These are phyloP conservation scores for Squalus acanthias DNA, from an alignment of 2,797 vertebrate genomes.

Conservation along the genomic window DNA sequence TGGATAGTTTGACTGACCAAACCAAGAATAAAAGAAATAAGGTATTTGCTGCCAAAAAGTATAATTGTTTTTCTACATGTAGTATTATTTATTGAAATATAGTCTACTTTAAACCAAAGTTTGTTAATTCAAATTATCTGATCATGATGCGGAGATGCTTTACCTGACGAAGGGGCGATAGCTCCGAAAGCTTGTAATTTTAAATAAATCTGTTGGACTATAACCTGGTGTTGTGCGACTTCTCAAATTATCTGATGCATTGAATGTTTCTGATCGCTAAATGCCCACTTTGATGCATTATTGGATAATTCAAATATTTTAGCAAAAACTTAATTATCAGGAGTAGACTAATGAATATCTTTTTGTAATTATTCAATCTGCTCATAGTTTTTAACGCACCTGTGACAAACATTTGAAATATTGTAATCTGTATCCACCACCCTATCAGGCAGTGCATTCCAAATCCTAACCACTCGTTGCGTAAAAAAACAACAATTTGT, in stretches of 20 bases:
- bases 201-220: too few relatives aligned
- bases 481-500: too few relatives aligned
- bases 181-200: too few relatives aligned
- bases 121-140: background rate
- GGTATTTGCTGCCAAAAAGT: constrained; percentile 45
- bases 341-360: background rate
- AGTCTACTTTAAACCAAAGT: background rate
- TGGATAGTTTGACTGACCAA: constrained; percentile 57
- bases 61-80: background rate
- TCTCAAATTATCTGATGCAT: background rate
- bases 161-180: too few relatives aligned
- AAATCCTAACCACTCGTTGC: too few relatives aligned
- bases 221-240: too few relatives aligned
- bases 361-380: background rate
- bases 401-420: background rate
- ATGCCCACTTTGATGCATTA: background rate
- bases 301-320: background rate
- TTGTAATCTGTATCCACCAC: background rate
- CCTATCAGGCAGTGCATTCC: too few relatives aligned
- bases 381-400: background rate
- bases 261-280: background rate
- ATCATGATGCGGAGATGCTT: too few relatives aligned
- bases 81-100: background rate
- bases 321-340: background rate
- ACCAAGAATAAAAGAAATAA: constrained; percentile 55